Evolutionary conservation across 2,797 vertebrate species (phyloP).

Genomic region (Pantherophis alleghaniensis): DNA sequence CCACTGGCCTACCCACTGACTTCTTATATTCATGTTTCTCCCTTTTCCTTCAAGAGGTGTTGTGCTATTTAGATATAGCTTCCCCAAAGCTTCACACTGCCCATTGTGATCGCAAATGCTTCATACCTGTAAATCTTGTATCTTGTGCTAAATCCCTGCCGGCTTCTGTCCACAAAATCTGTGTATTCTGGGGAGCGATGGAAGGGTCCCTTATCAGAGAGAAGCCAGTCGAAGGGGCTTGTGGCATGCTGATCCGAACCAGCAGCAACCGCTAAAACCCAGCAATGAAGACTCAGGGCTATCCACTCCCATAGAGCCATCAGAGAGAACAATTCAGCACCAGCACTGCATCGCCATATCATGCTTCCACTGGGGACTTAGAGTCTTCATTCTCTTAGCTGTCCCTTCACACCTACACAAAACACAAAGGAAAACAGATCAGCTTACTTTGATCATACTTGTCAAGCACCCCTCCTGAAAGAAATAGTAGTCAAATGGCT

Average conservation of each 20-base stretch:
- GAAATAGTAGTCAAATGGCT: slow-evolving; percentile 31
- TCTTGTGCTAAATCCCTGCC: slow-evolving; percentile 94
- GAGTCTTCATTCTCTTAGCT: slow-evolving; percentile 90
- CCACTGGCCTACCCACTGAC: not conserved
- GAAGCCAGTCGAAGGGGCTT: slow-evolving; percentile 96
- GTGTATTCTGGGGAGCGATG: slow-evolving; percentile 96
- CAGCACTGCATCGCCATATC: slow-evolving; percentile 84
- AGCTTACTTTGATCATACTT: slow-evolving; percentile 62
- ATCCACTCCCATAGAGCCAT: slow-evolving; percentile 98
- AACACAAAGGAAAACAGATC: slow-evolving; percentile 73
- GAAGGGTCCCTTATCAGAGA: slow-evolving; percentile 97
- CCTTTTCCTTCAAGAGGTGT: slow-evolving; percentile 49
- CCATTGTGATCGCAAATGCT: slow-evolving; percentile 58
- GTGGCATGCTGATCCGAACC: slow-evolving; percentile 88
- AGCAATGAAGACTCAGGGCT: slow-evolving; percentile 93
- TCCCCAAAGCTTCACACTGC: slow-evolving; percentile 31
- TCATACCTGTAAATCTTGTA: slow-evolving; percentile 98
- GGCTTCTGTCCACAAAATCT: slow-evolving; percentile 97
- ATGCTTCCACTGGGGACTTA: slow-evolving; percentile 85
- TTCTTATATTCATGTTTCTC: slow-evolving; percentile 37
- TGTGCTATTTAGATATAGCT: slow-evolving; percentile 20
- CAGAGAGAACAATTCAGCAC: slow-evolving; percentile 89
- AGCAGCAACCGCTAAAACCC: slow-evolving; percentile 80
- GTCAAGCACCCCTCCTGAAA: slow-evolving; percentile 35
- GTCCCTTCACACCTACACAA: slow-evolving; percentile 82